Evolutionary conservation across 2,113 vertebrate genomes (phyloP).

Genomic region (Petaurus breviceps): DNA sequence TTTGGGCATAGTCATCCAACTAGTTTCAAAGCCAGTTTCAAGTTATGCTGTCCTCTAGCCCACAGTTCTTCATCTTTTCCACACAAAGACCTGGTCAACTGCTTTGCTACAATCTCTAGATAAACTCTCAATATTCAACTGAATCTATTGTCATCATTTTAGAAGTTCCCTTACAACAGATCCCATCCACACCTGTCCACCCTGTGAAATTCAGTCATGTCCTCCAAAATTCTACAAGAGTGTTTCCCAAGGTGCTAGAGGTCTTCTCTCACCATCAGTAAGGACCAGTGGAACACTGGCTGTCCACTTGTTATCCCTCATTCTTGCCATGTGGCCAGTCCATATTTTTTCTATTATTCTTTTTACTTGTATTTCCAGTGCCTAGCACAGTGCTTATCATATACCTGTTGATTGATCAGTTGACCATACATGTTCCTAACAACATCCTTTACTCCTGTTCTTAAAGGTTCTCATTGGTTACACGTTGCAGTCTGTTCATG

Average conservation of each 20-base stretch:
- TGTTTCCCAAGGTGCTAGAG: neutral
- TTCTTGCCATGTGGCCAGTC: neutral
- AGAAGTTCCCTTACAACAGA: neutral
- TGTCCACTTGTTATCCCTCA: neutral
- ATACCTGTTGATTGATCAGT: neutral
- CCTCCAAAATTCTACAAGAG: neutral
- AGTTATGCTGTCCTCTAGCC: neutral
- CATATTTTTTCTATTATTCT: neutral
- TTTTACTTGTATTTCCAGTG: no score
- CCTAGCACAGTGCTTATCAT: neutral
- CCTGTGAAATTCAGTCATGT: neutral
- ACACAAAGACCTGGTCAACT: neutral
- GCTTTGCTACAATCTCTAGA: neutral
- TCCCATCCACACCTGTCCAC: neutral
- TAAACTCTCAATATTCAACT: neutral
- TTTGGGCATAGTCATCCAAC: neutral
- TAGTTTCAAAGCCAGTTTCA: neutral
- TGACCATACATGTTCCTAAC: no score
- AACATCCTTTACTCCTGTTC: neutral
- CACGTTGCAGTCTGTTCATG: neutral
- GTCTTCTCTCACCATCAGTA: neutral
- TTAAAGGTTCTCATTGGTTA: neutral
- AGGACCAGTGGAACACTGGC: neutral
- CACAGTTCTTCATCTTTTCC: neutral
- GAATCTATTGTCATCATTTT: neutral